Conservation (phyloP, 2,888 invertebrate genomes). For the Eupithecia subumbrata region DNA sequence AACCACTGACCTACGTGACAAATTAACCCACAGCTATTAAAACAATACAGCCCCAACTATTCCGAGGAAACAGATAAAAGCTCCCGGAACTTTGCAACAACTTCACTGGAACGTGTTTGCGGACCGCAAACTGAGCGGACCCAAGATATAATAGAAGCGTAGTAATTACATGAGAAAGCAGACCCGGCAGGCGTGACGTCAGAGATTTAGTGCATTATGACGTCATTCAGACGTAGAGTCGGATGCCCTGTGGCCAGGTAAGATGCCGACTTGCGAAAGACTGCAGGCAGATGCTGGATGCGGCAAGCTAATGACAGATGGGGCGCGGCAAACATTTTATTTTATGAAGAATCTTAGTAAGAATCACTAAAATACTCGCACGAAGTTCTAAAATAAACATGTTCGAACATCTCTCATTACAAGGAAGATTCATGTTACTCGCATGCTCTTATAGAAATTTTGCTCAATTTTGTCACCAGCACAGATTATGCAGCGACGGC, state of each 20-base stretch:
- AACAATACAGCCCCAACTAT: neutral
- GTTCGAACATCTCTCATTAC: neutral
- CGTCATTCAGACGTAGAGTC: neutral
- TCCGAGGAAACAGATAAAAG: conserved; percentile 4
- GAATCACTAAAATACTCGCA: neutral
- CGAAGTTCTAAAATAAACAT: neutral
- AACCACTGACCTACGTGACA: neutral
- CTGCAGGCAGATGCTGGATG: neutral
- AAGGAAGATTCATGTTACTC: neutral
- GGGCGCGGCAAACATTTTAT: neutral
- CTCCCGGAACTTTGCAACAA: neutral
- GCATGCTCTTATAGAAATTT: neutral
- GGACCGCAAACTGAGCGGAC: neutral
- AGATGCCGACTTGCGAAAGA: neutral
- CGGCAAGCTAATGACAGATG: neutral
- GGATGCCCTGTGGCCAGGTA: neutral
- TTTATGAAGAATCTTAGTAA: no score
- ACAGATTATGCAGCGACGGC: neutral
- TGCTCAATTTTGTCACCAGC: neutral
- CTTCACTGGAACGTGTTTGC: neutral
- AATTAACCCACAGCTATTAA: neutral
- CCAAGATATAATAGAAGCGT: neutral
- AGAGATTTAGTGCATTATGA: neutral
- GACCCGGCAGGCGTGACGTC: neutral
- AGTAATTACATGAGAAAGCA: neutral